Base-by-base conservation (phyloP, 1,140 invertebrate species). In the Drosophila ambigua region DNA sequence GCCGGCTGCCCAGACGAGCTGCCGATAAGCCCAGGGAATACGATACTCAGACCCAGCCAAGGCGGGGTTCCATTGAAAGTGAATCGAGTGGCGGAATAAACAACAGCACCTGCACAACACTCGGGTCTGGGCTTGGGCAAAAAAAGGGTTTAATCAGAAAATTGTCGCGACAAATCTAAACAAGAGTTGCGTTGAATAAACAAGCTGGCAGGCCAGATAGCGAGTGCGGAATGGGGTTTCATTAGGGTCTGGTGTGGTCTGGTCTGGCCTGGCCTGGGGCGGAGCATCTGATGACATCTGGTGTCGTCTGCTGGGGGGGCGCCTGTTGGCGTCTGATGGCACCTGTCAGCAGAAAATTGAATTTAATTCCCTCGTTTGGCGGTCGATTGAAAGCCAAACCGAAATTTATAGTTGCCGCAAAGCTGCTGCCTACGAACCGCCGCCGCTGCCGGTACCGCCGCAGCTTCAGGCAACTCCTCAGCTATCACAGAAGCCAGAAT, bases 311-410 rank as follows among this genome's bases (percentile, higher is more conserved):
- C 4, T 35, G 9, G 31, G 11, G 11, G 5, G 26, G 35, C 11
- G 31, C 11, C 35, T 2, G 35, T 39, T 13, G 35, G 35, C 35
- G 35, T 13, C 35, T 13, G 35, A 13, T 13, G 35, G 35, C 35
- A 39, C 35, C 35, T 39, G 75, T 68, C 80, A 84, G 74, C 77
- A 69, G 46, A 72, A 83, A 72, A 72, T 82, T 63, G 66, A 72
- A 79, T 82, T 60, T 66, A 76, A 76, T 62, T 72, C 44, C 51
- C 49, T 64, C 60, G 31, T 69, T 87, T 66, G 64, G 61, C 67
- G 79, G 79, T 83, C 75, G 67, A 69, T 79, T 87, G 78, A 82
- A 87, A 87, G 82, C 63, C 82, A 82, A 79, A 73, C 79, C 72
- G 49, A 72, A 83, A 87, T 83, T 82, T 88, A 82, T 79, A 67